phyloP scores from a whole-genome alignment of 2,888 invertebrate genomes.

The Eupithecia abbreviata region DNA sequence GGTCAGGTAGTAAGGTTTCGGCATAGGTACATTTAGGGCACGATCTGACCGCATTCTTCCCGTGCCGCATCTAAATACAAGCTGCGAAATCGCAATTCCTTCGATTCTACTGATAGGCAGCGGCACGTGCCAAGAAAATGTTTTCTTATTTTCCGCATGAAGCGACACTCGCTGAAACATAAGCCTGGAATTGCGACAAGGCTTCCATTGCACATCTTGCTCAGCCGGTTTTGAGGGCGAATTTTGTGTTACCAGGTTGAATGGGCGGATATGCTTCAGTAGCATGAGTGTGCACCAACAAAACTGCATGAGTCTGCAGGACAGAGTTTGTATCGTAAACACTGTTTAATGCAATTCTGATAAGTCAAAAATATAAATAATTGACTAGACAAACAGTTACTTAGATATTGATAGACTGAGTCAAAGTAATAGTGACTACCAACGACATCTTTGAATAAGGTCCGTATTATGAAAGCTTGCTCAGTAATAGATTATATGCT shows the following conservation, averaged over 20 bases:
- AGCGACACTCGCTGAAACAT: conserved; percentile 38
- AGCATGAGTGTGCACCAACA: neutral
- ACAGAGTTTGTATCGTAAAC: neutral
- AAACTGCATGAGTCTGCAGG: neutral
- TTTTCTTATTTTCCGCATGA: conserved; percentile 56
- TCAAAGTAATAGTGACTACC: neutral
- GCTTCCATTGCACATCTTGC: conserved; percentile 30
- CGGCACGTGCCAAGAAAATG: conserved; percentile 60
- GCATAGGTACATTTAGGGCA: conserved; percentile 43
- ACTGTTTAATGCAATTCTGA: neutral
- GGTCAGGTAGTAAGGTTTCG: neutral
- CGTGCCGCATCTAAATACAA: conserved; percentile 29
- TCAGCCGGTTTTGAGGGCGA: conserved; percentile 38
- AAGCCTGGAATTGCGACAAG: conserved; percentile 37
- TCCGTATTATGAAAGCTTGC: no score
- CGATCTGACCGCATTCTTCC: conserved; percentile 51
- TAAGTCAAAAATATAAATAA: neutral
- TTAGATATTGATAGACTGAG: neutral
- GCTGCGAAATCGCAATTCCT: conserved; percentile 33
- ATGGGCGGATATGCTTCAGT: conserved; percentile 18
- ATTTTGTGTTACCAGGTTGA: conserved; percentile 42
- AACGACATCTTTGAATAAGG: neutral
- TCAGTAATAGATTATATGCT: no score
- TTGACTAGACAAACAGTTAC: neutral
- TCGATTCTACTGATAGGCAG: conserved; percentile 37